phyloP scores from a whole-genome alignment of 2,113 vertebrate genomes.

The Thymallus thymallus region DNA sequence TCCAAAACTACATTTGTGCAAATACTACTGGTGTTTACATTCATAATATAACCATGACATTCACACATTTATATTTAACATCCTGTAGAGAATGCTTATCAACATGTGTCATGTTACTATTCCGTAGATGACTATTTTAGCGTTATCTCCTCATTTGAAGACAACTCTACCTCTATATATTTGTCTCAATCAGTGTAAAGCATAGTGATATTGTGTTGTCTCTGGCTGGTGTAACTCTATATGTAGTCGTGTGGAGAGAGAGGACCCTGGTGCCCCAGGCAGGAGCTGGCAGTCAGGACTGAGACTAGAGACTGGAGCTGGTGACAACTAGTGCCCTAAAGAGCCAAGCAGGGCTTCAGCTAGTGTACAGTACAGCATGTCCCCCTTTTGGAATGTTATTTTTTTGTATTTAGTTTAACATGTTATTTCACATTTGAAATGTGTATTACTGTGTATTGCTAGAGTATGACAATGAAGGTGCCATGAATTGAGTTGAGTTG shows the following conservation, averaged over 20 bases:
- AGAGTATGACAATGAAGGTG: neutral
- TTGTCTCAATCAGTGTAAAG: constrained; percentile 30
- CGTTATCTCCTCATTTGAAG: no score
- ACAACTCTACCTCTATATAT: constrained; percentile 6
- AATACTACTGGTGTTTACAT: no score
- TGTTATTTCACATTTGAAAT: neutral
- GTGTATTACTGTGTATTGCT: neutral
- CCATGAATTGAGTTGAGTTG: constrained; percentile 3
- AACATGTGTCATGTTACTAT: neutral
- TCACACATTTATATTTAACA: neutral
- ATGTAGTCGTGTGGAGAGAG: constrained; percentile 40
- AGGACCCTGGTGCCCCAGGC: constrained; percentile 51
- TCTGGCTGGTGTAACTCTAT: constrained; percentile 1
- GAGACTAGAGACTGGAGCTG: constrained; percentile 30
- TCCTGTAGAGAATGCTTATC: neutral
- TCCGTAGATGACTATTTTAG: no score
- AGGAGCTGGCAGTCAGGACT: constrained; percentile 42
- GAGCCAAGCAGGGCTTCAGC: constrained; percentile 43
- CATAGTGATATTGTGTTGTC: constrained; percentile 41
- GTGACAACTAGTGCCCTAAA: constrained; percentile 48
- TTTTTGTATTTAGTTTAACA: neutral
- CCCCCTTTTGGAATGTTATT: neutral
- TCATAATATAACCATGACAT: no score
- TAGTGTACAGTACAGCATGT: constrained; percentile 23
- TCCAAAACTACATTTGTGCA: no score